phyloP scores from a whole-genome alignment of 2,888 invertebrate species.

The Tetheella fluctuosa region DNA sequence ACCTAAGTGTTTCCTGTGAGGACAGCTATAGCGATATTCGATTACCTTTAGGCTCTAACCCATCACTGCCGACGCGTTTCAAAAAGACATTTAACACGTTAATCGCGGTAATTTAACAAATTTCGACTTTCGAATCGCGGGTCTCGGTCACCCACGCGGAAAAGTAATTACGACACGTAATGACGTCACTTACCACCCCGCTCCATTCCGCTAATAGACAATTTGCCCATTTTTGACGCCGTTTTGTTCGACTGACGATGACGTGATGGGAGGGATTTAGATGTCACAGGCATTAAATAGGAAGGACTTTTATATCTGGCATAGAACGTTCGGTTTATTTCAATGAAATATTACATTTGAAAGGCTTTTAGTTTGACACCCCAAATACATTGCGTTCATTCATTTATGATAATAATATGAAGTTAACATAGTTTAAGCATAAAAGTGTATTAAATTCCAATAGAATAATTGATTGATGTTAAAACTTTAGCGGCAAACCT shows the following conservation, averaged over 20 bases:
- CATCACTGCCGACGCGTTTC: slow-evolving; percentile 55
- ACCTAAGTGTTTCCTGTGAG: neutral
- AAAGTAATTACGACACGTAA: slow-evolving; percentile 82
- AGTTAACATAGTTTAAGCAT: neutral
- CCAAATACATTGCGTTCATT: neutral
- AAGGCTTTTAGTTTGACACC: neutral
- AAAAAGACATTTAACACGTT: slow-evolving; percentile 79
- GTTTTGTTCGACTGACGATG: slow-evolving; percentile 46
- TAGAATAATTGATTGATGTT: too few relatives aligned
- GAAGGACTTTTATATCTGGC: neutral
- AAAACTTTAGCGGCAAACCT: too few relatives aligned
- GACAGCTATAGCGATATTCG: slow-evolving; percentile 18
- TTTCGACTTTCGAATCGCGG: slow-evolving; percentile 66
- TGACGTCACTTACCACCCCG: slow-evolving; percentile 77
- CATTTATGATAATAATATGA: too few relatives aligned
- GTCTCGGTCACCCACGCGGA: slow-evolving; percentile 76
- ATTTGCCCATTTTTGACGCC: slow-evolving; percentile 72
- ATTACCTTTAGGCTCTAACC: slow-evolving; percentile 40
- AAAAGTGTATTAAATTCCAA: neutral
- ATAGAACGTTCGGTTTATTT: neutral
- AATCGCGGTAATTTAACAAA: slow-evolving; percentile 80
- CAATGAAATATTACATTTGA: neutral
- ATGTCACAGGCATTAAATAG: slow-evolving; percentile 14
- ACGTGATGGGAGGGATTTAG: slow-evolving; percentile 28
- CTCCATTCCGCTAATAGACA: slow-evolving; percentile 70